These are phyloP conservation scores for Bemisia tabaci DNA, from an alignment of 1,140 invertebrate species.

Conservation along the genomic window DNA sequence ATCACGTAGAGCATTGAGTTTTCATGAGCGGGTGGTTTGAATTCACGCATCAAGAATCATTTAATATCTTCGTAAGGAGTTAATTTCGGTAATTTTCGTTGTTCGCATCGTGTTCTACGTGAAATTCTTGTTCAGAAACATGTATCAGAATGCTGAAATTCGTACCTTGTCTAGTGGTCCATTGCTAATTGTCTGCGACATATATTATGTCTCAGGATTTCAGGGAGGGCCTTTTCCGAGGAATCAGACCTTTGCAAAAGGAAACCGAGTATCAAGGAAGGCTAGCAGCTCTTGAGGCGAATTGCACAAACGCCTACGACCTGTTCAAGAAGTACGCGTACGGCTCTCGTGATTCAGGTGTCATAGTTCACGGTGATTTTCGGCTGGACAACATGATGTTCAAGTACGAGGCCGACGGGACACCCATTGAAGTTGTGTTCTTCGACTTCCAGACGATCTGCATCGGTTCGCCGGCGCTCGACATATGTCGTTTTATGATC, in stretches of 20 bases:
- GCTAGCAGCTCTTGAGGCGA: background rate
- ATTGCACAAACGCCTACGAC: background rate
- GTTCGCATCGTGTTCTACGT: too few species aligned
- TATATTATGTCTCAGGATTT: too few species aligned
- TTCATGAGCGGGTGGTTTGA: too few species aligned
- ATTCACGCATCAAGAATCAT: too few species aligned
- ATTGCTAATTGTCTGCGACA: too few species aligned
- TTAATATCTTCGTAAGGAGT: too few species aligned
- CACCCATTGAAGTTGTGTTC: slow-evolving; percentile 25
- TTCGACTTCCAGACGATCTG: slow-evolving; percentile 30
- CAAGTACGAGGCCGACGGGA: slow-evolving; percentile 12
- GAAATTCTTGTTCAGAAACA: too few species aligned
- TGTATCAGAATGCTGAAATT: too few species aligned
- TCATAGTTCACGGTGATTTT: slow-evolving; percentile 32
- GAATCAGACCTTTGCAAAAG: background rate
- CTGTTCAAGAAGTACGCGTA: background rate
- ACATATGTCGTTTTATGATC: slow-evolving; percentile 32
- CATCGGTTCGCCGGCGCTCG: slow-evolving; percentile 29
- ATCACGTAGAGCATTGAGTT: too few species aligned
- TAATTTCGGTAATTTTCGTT: too few species aligned
- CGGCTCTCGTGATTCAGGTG: slow-evolving; percentile 24
- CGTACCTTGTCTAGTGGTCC: too few species aligned
- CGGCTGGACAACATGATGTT: slow-evolving; percentile 30
- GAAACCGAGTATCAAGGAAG: background rate
- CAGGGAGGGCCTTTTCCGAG: background rate